Percentiles rank a stretch among this genome's conserved stretches.
Conservation (phyloP, 2,888 invertebrate genomes). For the Eupsilia transversa region DNA sequence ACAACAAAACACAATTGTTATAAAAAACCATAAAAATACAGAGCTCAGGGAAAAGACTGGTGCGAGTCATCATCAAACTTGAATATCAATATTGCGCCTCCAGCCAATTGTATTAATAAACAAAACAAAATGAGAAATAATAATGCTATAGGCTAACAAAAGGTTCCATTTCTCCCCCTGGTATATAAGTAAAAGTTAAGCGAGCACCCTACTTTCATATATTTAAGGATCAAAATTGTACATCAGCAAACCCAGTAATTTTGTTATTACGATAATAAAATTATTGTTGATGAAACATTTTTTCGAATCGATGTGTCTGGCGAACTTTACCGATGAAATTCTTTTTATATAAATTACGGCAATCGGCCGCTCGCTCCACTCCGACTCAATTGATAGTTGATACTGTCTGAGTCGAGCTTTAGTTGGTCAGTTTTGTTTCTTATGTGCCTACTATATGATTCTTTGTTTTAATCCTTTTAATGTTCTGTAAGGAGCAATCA, state of each 20-base stretch:
- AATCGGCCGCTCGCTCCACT: constrained; percentile 83
- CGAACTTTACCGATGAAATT: constrained; percentile 88
- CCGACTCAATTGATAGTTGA: constrained; percentile 87
- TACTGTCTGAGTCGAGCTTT: constrained; percentile 77
- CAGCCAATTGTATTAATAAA: constrained; percentile 91
- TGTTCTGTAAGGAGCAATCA: constrained; percentile 41
- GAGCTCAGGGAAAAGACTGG: constrained; percentile 83
- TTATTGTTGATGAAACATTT: constrained; percentile 91
- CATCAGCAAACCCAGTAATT: constrained; percentile 87
- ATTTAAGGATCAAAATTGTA: constrained; percentile 85
- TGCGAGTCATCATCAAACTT: constrained; percentile 90
- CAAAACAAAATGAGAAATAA: constrained; percentile 91
- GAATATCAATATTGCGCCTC: constrained; percentile 91
- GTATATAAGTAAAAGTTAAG: constrained; percentile 82
- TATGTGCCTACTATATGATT: constrained; percentile 57
- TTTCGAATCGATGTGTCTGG: constrained; percentile 89
- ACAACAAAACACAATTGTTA: constrained; percentile 82
- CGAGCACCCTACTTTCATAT: constrained; percentile 80
- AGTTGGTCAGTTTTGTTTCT: constrained; percentile 69
- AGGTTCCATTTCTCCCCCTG: constrained; percentile 90
- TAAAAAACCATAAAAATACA: constrained; percentile 88
- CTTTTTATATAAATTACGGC: constrained; percentile 89
- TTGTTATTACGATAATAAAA: constrained; percentile 91
- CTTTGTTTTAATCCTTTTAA: constrained; percentile 55
- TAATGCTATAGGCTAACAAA: constrained; percentile 91